phyloP scores from a whole-genome alignment of 1,140 invertebrate species.

The Scaptomyza graminum region DNA sequence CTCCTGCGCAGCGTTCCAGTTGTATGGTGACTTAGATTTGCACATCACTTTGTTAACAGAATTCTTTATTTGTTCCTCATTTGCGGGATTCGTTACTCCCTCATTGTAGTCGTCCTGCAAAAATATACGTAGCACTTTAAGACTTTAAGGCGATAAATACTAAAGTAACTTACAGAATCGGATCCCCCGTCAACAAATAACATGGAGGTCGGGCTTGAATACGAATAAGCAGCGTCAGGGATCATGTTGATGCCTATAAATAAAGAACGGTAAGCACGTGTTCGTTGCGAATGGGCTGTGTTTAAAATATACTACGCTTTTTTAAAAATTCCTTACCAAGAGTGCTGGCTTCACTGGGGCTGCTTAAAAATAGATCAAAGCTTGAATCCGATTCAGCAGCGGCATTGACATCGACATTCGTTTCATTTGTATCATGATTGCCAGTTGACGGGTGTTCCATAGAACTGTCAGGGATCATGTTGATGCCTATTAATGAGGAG shows the following conservation, averaged over 20 bases:
- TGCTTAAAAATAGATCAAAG: not conserved
- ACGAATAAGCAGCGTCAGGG: no score
- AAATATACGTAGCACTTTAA: not conserved
- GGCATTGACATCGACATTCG: slow-evolving; percentile 3
- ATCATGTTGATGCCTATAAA: not conserved
- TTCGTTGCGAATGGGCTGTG: no score
- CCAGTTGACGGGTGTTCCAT: not conserved
- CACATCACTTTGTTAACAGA: slow-evolving; percentile 50
- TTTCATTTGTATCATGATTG: slow-evolving; percentile 8
- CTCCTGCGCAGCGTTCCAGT: slow-evolving; percentile 52
- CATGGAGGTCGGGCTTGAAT: no score
- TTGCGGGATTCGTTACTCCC: slow-evolving; percentile 9
- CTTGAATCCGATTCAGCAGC: not conserved
- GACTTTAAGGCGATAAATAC: not conserved
- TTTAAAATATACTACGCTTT: no score
- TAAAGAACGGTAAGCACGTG: slow-evolving; percentile 43
- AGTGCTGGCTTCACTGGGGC: not conserved
- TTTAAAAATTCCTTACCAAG: not conserved
- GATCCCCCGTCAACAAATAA: slow-evolving; percentile 26
- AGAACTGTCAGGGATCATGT: not conserved
- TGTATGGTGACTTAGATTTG: slow-evolving; percentile 67
- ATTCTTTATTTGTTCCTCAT: slow-evolving; percentile 31
- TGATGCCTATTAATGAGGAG: not conserved
- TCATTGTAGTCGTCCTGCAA: slow-evolving; percentile 28
- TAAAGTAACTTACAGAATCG: slow-evolving; percentile 25